These are phyloP conservation scores for Aphidoletes aphidimyza DNA, from an alignment of 2,888 invertebrate species.

Conservation along the genomic window DNA sequence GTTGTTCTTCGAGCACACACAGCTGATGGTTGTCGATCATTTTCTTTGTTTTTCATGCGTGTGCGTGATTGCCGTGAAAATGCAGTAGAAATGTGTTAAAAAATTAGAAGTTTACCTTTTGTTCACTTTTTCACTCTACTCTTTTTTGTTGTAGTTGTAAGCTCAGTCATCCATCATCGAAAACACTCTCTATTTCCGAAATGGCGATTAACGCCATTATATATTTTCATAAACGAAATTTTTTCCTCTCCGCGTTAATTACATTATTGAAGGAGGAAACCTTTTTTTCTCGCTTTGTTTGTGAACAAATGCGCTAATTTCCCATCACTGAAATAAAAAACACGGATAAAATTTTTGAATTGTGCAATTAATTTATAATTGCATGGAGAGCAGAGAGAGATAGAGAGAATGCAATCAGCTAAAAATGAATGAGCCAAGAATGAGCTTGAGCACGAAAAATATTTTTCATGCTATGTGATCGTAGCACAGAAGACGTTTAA, in stretches of 20 bases:
- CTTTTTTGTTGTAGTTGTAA: too few relatives aligned
- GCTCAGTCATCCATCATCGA: neutral
- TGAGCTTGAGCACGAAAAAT: neutral
- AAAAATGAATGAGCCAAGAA: neutral
- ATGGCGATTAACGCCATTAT: conserved; percentile 6
- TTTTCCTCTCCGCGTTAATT: neutral
- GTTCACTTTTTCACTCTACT: neutral
- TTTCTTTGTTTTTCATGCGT: conserved; percentile 15
- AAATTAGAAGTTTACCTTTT: neutral
- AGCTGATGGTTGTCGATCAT: too few relatives aligned
- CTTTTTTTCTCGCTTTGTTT: neutral
- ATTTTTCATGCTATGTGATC: conserved; percentile 11
- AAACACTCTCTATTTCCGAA: neutral
- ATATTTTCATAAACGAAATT: neutral
- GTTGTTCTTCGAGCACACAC: neutral
- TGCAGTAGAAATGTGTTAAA: neutral
- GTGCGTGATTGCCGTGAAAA: neutral
- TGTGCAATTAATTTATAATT: conserved; percentile 38
- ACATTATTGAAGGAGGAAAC: conserved; percentile 47
- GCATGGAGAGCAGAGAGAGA: neutral
- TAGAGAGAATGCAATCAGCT: neutral
- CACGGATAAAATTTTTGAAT: neutral
- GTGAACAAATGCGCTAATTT: neutral
- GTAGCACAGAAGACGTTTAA: conserved; percentile 48
- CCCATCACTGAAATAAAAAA: neutral